These are phyloP conservation scores for Diplazon laetatorius DNA, from an alignment of 2,888 invertebrate genomes.

Conservation along the genomic window DNA sequence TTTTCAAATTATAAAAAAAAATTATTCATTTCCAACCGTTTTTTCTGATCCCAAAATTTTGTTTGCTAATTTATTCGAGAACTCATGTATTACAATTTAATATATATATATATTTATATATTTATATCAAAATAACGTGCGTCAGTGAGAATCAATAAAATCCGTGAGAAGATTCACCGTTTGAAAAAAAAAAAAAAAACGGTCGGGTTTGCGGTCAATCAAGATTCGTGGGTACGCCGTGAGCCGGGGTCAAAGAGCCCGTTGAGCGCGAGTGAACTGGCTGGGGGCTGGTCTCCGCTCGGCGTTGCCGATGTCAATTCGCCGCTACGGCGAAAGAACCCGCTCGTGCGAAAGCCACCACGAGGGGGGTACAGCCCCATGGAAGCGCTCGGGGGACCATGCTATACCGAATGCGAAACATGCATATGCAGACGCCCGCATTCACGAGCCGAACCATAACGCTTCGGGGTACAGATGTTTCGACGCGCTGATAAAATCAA, in stretches of 20 bases:
- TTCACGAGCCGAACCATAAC: slow-evolving; percentile 42
- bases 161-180: not conserved
- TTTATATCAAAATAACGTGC: not conserved
- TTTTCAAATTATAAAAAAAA: no score
- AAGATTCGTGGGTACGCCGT: slow-evolving; percentile 2
- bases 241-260: slow-evolving; percentile 49
- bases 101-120: no score
- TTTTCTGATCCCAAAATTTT: no score
- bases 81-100: no score
- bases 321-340: slow-evolving; percentile 14
- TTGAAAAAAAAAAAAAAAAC: no score
- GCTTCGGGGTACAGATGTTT: slow-evolving; percentile 57
- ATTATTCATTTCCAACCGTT: no score
- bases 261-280: slow-evolving; percentile 29
- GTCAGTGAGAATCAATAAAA: slow-evolving; percentile 5
- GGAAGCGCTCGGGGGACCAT: slow-evolving; percentile 41
- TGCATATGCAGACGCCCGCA: slow-evolving; percentile 55
- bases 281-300: slow-evolving; percentile 10
- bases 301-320: slow-evolving; percentile 37
- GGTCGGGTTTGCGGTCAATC: slow-evolving; percentile 32
- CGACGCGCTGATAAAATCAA: slow-evolving; percentile 75
- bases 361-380: not conserved
- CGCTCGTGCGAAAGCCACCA: not conserved
- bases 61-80: no score
- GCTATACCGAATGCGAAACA: slow-evolving; percentile 45